Evolutionary conservation across 2,797 vertebrate species (phyloP), one percentile per base, ranked within the genome.

Genomic region (Pyrocephalus nanus): DNA sequence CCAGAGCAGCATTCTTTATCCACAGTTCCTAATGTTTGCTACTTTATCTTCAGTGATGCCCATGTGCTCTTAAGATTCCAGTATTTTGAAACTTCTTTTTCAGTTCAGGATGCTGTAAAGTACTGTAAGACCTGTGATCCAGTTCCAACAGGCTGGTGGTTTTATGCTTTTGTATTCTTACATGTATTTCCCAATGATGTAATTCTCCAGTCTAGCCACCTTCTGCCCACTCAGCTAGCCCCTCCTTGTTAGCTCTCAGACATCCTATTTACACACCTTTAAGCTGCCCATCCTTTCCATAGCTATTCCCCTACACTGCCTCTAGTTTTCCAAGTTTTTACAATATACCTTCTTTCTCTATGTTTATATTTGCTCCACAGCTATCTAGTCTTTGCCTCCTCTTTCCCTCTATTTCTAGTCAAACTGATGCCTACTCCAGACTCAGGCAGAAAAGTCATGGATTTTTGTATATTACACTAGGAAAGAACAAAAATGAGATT

Each of bases 201-300:
- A 8, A 11, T 5, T 13, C 19, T 57, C 23, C 45, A 58, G 23
- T 30, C 40, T 30, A 62, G 32, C 5, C 11, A 58, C 4, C 30
- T 57, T 55, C 53, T 53, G 8, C 13, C 9, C 10, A 15, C 25
- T 42, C 26, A 67, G 10, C 5, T 70, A 53, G 21, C 4, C 5
- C 26, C 38, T 62, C 3, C 3, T n/a, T 34, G 8, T 48, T 40
- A 48, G 17, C 5, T 61, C 6, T 45, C 12, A 51, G 27, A 58
- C 3, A 1, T 7, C 19, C 8, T 9, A 12, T 6, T 55, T 43
- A 30, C 0, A 2, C 3, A 4, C 8, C 3, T 1, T 78, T 45
- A 71, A 62, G 8, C 22, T 85, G 6, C 2, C 22, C 3, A n/a
- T 57, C 2, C 30, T 3, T 14, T 53, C 26, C 48, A 19, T 12